Evolutionary conservation across 2,888 invertebrate species (phyloP).

Genomic region (Cataglyphis livida): DNA sequence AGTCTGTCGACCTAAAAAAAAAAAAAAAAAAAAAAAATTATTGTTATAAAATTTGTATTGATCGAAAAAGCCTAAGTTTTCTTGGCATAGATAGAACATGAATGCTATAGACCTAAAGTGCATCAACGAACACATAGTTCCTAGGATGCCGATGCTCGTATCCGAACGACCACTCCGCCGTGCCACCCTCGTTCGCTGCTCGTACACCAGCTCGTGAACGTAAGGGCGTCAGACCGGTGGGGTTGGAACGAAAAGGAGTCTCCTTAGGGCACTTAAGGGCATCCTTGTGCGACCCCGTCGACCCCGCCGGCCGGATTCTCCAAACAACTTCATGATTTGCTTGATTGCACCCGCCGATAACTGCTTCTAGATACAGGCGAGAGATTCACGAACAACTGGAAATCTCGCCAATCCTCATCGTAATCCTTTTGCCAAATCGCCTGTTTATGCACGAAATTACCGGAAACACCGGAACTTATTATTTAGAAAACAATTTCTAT

Average conservation of each 20-base stretch:
- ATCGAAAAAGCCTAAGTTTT: background rate
- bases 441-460: conserved; percentile 13
- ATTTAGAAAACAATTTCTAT: background rate
- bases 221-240: conserved; percentile 79
- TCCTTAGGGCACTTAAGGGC: conserved; percentile 84
- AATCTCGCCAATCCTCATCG: conserved; percentile 62
- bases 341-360: conserved; percentile 80
- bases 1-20: background rate
- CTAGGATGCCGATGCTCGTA: conserved; percentile 69
- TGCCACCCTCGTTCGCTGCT: conserved; percentile 76
- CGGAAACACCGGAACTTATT: background rate
- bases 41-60: background rate
- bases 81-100: background rate
- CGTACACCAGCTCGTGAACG: conserved; percentile 76
- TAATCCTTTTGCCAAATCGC: conserved; percentile 29
- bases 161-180: conserved; percentile 71
- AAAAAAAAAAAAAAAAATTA: background rate
- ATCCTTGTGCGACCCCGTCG: conserved; percentile 76
- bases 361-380: conserved; percentile 70
- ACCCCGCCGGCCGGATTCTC: conserved; percentile 72
- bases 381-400: conserved; percentile 65
- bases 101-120: conserved; percentile 24
- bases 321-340: conserved; percentile 83
- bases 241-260: conserved; percentile 81
- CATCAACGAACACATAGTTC: conserved; percentile 65